These are phyloP conservation scores for Dasyprocta punctata DNA, from an alignment of 2,113 vertebrate species.

Conservation along the genomic window DNA sequence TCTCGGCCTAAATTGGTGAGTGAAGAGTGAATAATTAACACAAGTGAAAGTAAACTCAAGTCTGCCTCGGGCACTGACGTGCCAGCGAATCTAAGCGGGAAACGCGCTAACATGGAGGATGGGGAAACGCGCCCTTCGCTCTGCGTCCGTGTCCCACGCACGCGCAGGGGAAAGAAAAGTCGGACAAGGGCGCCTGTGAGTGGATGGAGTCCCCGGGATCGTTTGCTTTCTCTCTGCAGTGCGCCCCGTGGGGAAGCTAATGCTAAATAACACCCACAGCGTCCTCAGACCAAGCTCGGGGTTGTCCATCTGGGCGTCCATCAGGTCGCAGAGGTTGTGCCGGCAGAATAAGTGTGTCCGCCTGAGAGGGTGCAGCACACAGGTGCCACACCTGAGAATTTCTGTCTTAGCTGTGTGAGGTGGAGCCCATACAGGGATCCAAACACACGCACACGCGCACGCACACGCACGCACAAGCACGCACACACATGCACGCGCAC, in stretches of 20 bases:
- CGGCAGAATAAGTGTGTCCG: not conserved
- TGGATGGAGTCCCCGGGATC: not conserved
- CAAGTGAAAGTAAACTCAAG: not conserved
- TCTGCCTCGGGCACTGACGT: not conserved
- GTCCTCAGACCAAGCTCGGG: not conserved
- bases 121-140: not conserved
- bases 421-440: not conserved
- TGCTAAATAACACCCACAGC: not conserved
- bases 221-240: not conserved
- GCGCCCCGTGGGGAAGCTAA: not conserved
- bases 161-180: not conserved
- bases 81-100: not conserved
- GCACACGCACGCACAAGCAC: too few species aligned
- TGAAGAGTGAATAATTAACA: not conserved
- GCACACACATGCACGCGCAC: not conserved
- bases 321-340: not conserved
- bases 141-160: not conserved
- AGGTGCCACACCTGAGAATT: not conserved
- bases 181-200: not conserved
- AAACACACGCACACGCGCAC: not conserved
- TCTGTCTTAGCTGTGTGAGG: not conserved
- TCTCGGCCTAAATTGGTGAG: not conserved
- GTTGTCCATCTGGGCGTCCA: not conserved
- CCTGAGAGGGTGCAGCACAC: not conserved
- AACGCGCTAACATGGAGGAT: rapidly evolving